Evolutionary conservation across 2,888 invertebrate species (phyloP).

Genomic region (Machimus atricapillus): DNA sequence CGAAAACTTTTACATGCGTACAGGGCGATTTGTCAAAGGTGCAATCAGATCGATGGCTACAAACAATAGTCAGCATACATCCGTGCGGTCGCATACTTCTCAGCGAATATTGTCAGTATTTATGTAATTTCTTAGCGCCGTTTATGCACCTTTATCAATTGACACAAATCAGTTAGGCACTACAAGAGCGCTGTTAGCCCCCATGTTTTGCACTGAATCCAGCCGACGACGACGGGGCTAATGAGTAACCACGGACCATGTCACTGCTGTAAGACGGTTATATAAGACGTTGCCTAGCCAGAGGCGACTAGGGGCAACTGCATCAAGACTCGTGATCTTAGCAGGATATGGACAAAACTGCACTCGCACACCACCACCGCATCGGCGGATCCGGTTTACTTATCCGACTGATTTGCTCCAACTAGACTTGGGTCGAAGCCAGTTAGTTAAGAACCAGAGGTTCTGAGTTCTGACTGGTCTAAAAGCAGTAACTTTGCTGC

Average conservation of each 20-base stretch:
- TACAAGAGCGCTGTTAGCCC: neutral
- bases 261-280: neutral
- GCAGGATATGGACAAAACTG: neutral
- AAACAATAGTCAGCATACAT: neutral
- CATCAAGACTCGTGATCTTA: neutral
- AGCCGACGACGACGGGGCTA: neutral
- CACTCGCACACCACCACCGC: neutral
- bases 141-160: slow-evolving; percentile 17
- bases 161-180: slow-evolving; percentile 31
- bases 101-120: neutral
- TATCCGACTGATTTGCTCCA: neutral
- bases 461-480: neutral
- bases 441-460: neutral
- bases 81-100: neutral
- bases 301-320: neutral
- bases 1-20: neutral
- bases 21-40: neutral
- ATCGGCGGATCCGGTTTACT: neutral
- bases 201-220: neutral
- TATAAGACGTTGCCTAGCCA: neutral
- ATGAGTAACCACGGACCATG: slow-evolving; percentile 15
- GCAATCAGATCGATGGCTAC: neutral
- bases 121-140: neutral
- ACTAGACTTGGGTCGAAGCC: neutral
- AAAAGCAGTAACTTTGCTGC: neutral